phyloP scores from a whole-genome alignment of 2,888 invertebrate species.

The Lathronympha strigana region DNA sequence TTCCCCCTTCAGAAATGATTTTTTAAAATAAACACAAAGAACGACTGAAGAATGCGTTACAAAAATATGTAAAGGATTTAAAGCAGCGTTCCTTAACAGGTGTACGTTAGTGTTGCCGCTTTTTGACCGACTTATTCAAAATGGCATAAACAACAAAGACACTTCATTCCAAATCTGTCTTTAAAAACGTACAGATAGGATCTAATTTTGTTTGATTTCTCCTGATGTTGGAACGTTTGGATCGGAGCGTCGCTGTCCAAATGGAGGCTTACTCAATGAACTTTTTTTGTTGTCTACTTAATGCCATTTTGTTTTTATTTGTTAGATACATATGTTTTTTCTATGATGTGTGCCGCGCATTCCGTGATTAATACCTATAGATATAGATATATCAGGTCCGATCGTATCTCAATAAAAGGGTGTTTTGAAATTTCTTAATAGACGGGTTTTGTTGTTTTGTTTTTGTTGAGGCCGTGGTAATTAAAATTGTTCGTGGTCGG shows the following conservation, averaged over 20 bases:
- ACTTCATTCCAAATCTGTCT: conserved; percentile 26
- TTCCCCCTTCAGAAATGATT: conserved; percentile 56
- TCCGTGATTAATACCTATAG: conserved; percentile 70
- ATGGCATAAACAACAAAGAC: background rate
- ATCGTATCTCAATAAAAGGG: conserved; percentile 75
- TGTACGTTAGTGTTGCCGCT: conserved; percentile 61
- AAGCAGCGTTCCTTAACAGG: conserved; percentile 71
- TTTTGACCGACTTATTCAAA: conserved; percentile 41
- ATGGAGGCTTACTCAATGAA: conserved; percentile 72
- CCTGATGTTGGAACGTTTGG: conserved; percentile 30
- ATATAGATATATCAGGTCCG: conserved; percentile 55
- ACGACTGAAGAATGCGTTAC: conserved; percentile 70
- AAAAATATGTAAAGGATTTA: conserved; percentile 78
- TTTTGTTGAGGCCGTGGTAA: conserved; percentile 59
- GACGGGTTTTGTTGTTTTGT: conserved; percentile 63
- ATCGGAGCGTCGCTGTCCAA: conserved; percentile 51
- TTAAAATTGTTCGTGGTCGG: conserved; percentile 60
- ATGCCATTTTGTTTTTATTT: conserved; percentile 80
- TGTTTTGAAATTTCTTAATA: conserved; percentile 75
- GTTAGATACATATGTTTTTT: conserved; percentile 71
- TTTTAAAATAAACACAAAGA: conserved; percentile 67
- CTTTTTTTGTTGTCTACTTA: conserved; percentile 73
- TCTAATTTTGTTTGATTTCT: conserved; percentile 42
- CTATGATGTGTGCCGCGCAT: conserved; percentile 65
- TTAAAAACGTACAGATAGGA: conserved; percentile 24